Evolutionary conservation across 2,888 invertebrate species (phyloP), one percentile per base, ranked within the genome.

Genomic region (Morpho helenor): DNA sequence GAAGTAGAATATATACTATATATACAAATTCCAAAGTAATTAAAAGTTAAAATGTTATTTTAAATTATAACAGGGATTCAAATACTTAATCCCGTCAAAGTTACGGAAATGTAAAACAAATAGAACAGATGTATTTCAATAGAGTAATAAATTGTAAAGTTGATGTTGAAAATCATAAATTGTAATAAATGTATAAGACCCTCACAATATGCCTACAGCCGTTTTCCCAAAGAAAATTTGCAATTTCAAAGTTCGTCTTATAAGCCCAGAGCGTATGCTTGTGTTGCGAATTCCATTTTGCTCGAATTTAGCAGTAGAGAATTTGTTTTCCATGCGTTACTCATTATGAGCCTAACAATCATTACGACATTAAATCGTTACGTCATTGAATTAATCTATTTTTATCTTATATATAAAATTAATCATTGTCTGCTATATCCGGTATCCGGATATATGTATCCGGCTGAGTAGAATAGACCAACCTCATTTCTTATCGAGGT

Each of bases 221-320:
- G 64, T 63, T 64, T 64, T 60, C 64, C 64, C 65, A 42, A 58
- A 66, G 62, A 64, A 68, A 64, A 68, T 68, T 68, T 66, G 66
- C 66, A 68, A 68, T 68, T 67, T 63, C 60, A 67, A 65, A 66
- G 59, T 61, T 56, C 55, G 59, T 48, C 57, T 54, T 61, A 60
- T 59, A 60, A 59, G 54, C 61, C 53, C 57, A 45, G 44, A 43
- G 47, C 57, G 63, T 59, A 51, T 54, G 46, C 60, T 42, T 56
- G 59, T 50, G 57, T 61, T 61, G 50, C 51, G 31, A 61, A 59
- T 51, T 59, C 56, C 46, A 49, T 52, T 56, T 46, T 52, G 52
- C 22, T 52, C 51, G 58, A 58, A 53, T 61, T 51, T 50, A 31
- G 23, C 43, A 51, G 51, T 43, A 9, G n/a, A 31, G 31, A 31